These are phyloP conservation scores for Anguilla pacifica DNA, from an alignment of 2,797 vertebrate species.

Conservation along the genomic window DNA sequence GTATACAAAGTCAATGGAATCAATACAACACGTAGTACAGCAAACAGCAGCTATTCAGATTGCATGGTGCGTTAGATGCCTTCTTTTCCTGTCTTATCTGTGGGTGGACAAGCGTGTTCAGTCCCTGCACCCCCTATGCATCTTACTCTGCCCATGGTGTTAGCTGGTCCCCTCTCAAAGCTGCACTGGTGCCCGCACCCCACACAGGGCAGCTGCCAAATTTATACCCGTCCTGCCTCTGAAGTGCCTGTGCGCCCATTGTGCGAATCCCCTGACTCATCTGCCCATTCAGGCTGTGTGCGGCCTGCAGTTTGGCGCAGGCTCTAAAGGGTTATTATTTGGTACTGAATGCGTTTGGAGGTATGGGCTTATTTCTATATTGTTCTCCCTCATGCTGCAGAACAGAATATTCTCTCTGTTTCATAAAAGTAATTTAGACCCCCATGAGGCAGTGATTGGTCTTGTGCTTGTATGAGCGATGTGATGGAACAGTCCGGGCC, in stretches of 20 bases:
- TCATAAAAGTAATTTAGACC: background rate
- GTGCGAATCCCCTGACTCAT: conserved; percentile 24
- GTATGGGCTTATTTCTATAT: conserved; percentile 3
- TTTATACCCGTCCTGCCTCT: conserved; percentile 7
- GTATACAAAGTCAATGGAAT: background rate
- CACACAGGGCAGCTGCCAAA: background rate
- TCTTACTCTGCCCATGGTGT: conserved; percentile 22
- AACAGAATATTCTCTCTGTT: background rate
- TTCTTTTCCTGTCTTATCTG: background rate
- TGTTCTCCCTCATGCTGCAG: background rate
- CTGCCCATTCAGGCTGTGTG: background rate
- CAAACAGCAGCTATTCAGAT: background rate
- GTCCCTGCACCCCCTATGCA: background rate
- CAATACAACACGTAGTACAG: background rate
- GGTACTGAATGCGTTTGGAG: background rate
- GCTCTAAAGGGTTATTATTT: conserved; percentile 20
- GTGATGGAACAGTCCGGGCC: background rate
- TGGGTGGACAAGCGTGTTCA: background rate
- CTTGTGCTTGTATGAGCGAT: background rate
- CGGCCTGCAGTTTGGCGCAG: background rate
- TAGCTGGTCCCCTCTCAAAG: background rate
- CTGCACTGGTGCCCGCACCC: background rate
- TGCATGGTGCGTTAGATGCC: background rate
- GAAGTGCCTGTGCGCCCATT: background rate
- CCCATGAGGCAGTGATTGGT: background rate